phyloP scores from a whole-genome alignment of 2,113 vertebrate species.

The Okapia johnstoni region DNA sequence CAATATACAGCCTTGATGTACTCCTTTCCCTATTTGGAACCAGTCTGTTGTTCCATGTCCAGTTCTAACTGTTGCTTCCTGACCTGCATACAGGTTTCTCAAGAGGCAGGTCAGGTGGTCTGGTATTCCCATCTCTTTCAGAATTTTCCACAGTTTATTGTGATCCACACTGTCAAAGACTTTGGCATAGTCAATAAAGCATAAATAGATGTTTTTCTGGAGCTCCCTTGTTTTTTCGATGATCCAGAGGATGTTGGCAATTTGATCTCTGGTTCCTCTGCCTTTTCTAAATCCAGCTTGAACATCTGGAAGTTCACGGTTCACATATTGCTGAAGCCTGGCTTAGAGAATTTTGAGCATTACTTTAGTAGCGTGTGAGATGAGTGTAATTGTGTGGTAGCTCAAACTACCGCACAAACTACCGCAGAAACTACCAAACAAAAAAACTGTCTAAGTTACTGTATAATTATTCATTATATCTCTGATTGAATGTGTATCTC shows the following conservation, averaged over 20 bases:
- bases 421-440: background rate
- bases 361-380: background rate
- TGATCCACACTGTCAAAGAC: background rate
- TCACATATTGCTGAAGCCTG: background rate
- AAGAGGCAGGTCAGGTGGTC: background rate
- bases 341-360: background rate
- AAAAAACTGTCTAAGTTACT: background rate
- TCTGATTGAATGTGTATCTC: background rate
- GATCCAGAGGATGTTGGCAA: background rate
- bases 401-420: background rate
- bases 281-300: background rate
- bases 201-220: background rate
- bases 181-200: background rate
- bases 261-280: background rate
- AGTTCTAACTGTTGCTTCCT: background rate
- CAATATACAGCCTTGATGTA: background rate
- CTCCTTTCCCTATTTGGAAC: background rate
- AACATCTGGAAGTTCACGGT: background rate
- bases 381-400: background rate
- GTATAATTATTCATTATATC: background rate
- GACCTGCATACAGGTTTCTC: background rate
- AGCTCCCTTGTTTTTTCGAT: background rate
- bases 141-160: background rate
- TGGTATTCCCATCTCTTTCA: background rate
- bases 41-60: background rate